These are phyloP conservation scores for Tetramorium simillimum DNA, from an alignment of 1,140 invertebrate species.

Conservation along the genomic window DNA sequence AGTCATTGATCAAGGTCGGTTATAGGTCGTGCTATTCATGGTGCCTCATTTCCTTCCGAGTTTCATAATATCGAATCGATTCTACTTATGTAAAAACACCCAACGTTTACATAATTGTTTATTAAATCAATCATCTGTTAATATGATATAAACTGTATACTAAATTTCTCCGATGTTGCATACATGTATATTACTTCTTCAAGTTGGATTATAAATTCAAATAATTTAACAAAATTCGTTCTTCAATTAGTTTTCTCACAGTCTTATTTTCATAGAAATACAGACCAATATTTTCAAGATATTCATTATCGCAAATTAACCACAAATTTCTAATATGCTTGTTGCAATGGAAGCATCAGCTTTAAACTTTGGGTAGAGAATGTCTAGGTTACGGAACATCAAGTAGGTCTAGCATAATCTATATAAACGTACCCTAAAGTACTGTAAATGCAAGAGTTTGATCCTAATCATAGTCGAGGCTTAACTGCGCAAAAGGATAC, in stretches of 20 bases:
- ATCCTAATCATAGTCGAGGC: constrained; percentile 39
- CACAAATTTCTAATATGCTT: not conserved
- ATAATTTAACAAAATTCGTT: not conserved
- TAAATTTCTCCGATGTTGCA: not conserved
- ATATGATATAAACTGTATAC: not conserved
- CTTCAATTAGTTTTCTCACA: not conserved
- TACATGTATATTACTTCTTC: not conserved
- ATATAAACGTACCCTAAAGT: constrained; percentile 26
- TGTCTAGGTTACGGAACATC: not conserved
- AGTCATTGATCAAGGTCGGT: constrained; percentile 68
- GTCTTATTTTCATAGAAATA: not conserved
- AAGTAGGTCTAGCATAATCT: not conserved
- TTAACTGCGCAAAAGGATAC: constrained; percentile 46
- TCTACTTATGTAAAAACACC: not conserved
- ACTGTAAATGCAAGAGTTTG: constrained; percentile 34
- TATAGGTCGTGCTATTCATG: constrained; percentile 47
- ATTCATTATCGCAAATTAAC: not conserved
- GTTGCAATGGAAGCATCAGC: not conserved
- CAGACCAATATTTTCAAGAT: not conserved
- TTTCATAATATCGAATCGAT: constrained; percentile 38
- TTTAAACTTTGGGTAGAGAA: not conserved
- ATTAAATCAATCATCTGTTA: constrained; percentile 19
- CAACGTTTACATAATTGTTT: not conserved
- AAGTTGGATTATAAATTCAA: not conserved
- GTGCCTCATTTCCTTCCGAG: constrained; percentile 63